These are phyloP conservation scores for Petrosia ficiformis DNA, from an alignment of 37 sponge, comb jelly and placozoan species.

Conservation along the genomic window DNA sequence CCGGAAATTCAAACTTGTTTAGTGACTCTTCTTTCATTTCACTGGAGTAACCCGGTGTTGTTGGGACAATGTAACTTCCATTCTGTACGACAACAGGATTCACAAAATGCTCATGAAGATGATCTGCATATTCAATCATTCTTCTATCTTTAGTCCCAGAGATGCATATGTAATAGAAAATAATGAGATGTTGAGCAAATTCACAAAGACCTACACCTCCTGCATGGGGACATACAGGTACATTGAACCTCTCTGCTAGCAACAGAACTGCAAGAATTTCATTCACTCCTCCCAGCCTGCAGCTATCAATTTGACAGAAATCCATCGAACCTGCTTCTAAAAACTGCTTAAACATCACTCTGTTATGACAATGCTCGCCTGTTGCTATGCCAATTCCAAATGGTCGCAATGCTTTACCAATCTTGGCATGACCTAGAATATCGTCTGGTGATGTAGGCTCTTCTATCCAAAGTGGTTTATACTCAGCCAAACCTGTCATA, in stretches of 20 bases:
- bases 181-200: constrained; percentile 70
- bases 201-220: constrained; percentile 95
- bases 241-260: constrained; percentile 75
- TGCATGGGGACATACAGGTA: constrained; percentile 92
- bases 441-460: constrained; percentile 93
- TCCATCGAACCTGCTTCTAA: constrained; percentile 77
- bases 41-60: constrained; percentile 66
- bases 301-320: constrained; percentile 90
- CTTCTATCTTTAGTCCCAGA: constrained; percentile 58
- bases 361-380: constrained; percentile 79
- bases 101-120: constrained; percentile 85
- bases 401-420: constrained; percentile 41
- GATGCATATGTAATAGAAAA: constrained; percentile 80
- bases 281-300: constrained; percentile 80
- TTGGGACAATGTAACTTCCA: constrained; percentile 50
- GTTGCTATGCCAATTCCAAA: constrained; percentile 78
- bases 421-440: constrained; percentile 75
- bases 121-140: constrained; percentile 81
- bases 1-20: constrained; percentile 42
- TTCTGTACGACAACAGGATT: constrained; percentile 36
- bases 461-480: constrained; percentile 85
- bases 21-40: constrained; percentile 71
- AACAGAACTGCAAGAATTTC: constrained; percentile 77
- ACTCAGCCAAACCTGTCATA: constrained; percentile 72
- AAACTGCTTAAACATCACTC: constrained; percentile 95